Evolutionary conservation across 2,113 vertebrate genomes (phyloP).

Genomic region (Vulpes vulpes): DNA sequence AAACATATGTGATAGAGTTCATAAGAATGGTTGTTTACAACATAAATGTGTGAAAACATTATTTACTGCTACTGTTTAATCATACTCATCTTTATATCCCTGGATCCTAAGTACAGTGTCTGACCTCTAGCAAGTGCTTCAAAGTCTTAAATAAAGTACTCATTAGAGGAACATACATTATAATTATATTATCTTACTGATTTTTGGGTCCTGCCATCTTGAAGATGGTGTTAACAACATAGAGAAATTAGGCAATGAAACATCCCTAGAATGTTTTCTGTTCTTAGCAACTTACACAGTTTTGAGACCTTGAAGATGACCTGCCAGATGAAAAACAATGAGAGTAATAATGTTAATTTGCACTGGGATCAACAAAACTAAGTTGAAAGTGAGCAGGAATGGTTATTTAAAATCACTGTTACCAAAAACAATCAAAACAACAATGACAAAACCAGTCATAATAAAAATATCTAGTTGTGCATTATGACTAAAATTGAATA

Average conservation of each 20-base stretch:
- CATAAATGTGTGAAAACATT: background rate
- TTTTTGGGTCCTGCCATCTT: background rate
- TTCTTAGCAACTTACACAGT: background rate
- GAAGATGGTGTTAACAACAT: background rate
- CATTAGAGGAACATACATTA: background rate
- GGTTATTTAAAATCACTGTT: slow-evolving; percentile 21
- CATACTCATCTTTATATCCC: background rate
- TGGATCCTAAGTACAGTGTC: background rate
- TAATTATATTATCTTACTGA: background rate
- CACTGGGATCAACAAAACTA: background rate
- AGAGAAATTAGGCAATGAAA: background rate
- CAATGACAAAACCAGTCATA: background rate
- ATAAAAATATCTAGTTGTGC: background rate
- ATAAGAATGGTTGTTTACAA: background rate
- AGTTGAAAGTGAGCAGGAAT: background rate
- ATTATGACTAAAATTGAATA: slow-evolving; percentile 2
- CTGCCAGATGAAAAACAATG: slow-evolving; percentile 1
- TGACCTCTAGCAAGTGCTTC: background rate
- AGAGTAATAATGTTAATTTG: slow-evolving; percentile 19
- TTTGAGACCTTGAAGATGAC: background rate
- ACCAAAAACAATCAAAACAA: background rate
- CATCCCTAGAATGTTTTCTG: background rate
- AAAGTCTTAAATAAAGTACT: background rate
- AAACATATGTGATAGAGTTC: background rate
- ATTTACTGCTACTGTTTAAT: background rate